Evolutionary conservation across 2,113 vertebrate genomes (phyloP), one percentile per base, ranked within the genome.

Genomic region (Protobothrops flavoviridis): DNA sequence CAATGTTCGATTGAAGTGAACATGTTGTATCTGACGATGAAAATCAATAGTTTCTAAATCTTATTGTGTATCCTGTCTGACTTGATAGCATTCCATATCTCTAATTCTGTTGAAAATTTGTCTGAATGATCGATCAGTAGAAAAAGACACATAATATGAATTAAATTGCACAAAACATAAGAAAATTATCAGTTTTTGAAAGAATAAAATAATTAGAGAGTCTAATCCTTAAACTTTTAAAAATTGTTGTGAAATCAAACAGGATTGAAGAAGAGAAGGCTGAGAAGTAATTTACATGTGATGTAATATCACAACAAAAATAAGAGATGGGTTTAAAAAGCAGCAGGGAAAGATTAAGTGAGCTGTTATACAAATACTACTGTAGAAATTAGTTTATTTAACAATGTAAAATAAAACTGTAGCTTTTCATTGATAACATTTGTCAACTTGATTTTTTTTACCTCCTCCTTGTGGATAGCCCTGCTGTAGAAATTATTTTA

Each of bases 161-260:
- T 93, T 48, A 59, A 64, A 91, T 91, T 15, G 93, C 26, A 94
- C 2, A 95, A 96, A 94, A 39, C 20, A 91, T 43, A 26, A 74
- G 53, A 29, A 1, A 7, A 94, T 52, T 89, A 45, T 1, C 94
- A 93, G 90, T 94, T 95, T 45, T 56, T 61, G 45, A 13, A 29
- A 93, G n/a, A 94, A 95, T 88, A 50, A 91, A 29, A 93, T 90
- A 91, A 94, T 93, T 93, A 87, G 88, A 93, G 0, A 81, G 0
- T 93, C 92, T 94, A 94, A 88, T 89, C n/a, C 64, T 64, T 69
- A 90, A 1, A 87, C n/a, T 53, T 57, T 93, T 17, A 48, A 95
- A 48, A 94, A 95, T 90, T 92, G 69, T 94, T 92, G 69, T 94
- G 89, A 95, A 95, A 94, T 95, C 20, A 94, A 95, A 94, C 0